Percentiles rank a stretch among this genome's conserved stretches.
These are phyloP conservation scores for Oscheius sp. DNA, from an alignment of 2,888 invertebrate genomes.

Conservation along the genomic window DNA sequence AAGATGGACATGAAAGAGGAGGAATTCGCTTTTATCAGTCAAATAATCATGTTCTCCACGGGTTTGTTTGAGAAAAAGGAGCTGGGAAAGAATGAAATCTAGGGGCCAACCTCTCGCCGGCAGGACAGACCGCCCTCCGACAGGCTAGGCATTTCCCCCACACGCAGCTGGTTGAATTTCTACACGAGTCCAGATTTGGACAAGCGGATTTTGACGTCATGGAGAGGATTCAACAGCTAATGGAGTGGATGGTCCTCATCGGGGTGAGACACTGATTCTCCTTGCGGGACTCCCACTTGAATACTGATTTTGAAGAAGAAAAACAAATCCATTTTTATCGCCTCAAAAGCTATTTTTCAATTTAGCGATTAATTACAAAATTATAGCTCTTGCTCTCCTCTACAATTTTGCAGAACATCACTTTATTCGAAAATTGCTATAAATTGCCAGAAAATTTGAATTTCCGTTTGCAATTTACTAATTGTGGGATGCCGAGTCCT, in stretches of 20 bases:
- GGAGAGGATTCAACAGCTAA: neutral
- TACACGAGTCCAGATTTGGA: neutral
- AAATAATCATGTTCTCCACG: neutral
- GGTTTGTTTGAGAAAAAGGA: neutral
- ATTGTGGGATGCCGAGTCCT: too few species aligned
- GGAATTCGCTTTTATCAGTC: neutral
- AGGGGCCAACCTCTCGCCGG: slow-evolving; percentile 1
- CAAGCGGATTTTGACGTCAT: neutral
- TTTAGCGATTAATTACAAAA: too few species aligned
- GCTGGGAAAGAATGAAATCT: too few species aligned
- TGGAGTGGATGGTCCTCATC: neutral
- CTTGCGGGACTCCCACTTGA: too few species aligned
- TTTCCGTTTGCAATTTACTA: too few species aligned
- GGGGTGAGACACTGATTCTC: neutral
- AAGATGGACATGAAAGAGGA: neutral
- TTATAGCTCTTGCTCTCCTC: too few species aligned
- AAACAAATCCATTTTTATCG: too few species aligned
- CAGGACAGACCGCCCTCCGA: neutral
- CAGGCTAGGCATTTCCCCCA: neutral
- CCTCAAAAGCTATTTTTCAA: too few species aligned
- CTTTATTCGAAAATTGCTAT: too few species aligned
- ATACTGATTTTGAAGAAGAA: neutral
- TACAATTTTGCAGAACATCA: too few species aligned
- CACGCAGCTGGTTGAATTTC: neutral
- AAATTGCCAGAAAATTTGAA: too few species aligned